Base-by-base conservation (phyloP, 2,888 invertebrate species). In the Yponomeuta evonymella region DNA sequence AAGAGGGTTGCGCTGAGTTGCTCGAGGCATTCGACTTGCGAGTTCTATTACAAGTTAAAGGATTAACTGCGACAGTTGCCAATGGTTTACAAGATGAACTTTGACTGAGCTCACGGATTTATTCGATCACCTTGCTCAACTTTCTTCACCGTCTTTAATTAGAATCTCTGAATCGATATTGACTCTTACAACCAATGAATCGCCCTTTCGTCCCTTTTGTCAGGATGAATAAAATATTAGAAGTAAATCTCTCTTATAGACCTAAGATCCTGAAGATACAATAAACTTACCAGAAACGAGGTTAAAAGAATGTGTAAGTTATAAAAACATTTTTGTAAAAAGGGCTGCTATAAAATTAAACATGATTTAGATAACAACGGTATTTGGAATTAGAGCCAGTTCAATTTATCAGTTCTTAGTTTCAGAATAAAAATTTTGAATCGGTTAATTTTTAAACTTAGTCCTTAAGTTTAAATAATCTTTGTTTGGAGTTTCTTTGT, bases 1-100 rank as follows among this genome's bases (percentile, higher is more conserved):
- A 30, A 36, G 58, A 33, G 67, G 67, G 67, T n/a, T 43, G 30
- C n/a, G 48, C 48, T 67, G 67, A 67, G 43, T 36, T 15, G 67
- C 67, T 67, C 29, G 15, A 36, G 43, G n/a, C 48, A 9, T 67
- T 67, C n/a, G 43, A 48, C 67, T 67, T 30, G 64, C 23, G 64
- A 65, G 29, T 12, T 58, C 29, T 33, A 65, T 65, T 65, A 30
- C 8, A 65, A 29, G 33, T 33, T 29, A 30, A 12, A 30, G 65
- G 65, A 58, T 58, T 58, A 58, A 58, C 51, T 58, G 51, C 15
- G 51, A 58, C 51, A 15, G 51, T 58, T 58, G 2, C 15, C 15
- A 58, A 15, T 43, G 9, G 8, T 6, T 43, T 43, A 58, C 15
- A 58, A 43, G 8, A 8, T 43, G 51, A 58, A 58, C 51, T 58